Conservation (phyloP, 2,888 invertebrate species). For the Selenia dentaria region DNA sequence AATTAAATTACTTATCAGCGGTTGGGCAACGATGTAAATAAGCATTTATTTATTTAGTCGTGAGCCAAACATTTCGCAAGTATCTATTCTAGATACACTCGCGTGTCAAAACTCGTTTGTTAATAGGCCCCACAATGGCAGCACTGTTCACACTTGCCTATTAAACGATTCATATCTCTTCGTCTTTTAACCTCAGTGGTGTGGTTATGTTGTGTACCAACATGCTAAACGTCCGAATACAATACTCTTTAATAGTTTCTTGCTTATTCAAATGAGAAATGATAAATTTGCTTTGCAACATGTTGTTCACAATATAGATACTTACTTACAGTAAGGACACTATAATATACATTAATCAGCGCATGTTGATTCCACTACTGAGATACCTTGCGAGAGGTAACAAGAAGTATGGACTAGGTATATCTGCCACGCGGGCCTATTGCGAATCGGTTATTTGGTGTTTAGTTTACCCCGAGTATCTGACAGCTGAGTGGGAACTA, state of each 20-base stretch:
- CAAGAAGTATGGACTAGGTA: too few species aligned
- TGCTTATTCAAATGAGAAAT: slow-evolving; percentile 43
- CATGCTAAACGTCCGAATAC: slow-evolving; percentile 49
- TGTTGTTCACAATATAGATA: neutral
- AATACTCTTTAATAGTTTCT: slow-evolving; percentile 47
- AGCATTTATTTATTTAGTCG: slow-evolving; percentile 74
- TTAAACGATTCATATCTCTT: slow-evolving; percentile 75
- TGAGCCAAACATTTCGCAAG: slow-evolving; percentile 71
- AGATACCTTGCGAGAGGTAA: too few species aligned
- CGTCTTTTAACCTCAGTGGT: slow-evolving; percentile 65
- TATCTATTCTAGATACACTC: slow-evolving; percentile 43
- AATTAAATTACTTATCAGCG: slow-evolving; percentile 74
- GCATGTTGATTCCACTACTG: too few species aligned
- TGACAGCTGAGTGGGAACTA: too few species aligned
- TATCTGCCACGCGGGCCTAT: too few species aligned
- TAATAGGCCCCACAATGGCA: slow-evolving; percentile 70
- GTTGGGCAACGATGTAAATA: slow-evolving; percentile 69
- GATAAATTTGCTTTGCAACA: slow-evolving; percentile 43
- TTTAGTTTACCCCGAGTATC: too few species aligned
- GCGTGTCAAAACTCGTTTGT: slow-evolving; percentile 79
- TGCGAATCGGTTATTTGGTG: too few species aligned
- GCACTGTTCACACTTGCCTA: slow-evolving; percentile 75
- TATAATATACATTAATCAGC: too few species aligned
- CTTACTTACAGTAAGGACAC: slow-evolving; percentile 5
- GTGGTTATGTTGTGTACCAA: slow-evolving; percentile 50